Percentiles rank a stretch among this genome's conserved stretches.
Evolutionary conservation across 2,113 vertebrate species (phyloP).

Genomic region (Pitta sordida): DNA sequence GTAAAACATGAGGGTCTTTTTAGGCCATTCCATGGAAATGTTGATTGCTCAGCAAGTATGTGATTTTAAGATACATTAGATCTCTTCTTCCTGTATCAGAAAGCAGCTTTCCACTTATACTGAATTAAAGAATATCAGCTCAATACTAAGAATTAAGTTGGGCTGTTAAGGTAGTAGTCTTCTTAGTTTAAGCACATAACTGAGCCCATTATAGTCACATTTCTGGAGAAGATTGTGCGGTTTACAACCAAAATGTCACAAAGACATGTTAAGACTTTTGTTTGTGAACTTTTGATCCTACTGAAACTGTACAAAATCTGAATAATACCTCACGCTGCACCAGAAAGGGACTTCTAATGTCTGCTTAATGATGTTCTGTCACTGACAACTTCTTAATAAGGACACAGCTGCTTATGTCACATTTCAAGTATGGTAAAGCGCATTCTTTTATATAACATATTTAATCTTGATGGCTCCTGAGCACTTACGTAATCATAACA

Average conservation of each 20-base stretch:
- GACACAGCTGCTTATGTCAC: background rate
- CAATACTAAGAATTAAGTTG: background rate
- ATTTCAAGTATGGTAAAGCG: background rate
- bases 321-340: background rate
- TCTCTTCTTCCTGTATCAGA: background rate
- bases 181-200: background rate
- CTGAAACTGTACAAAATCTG: background rate
- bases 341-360: background rate
- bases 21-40: background rate
- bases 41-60: slow-evolving; percentile 1
- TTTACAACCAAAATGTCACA: background rate
- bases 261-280: background rate
- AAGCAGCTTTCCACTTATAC: background rate
- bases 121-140: background rate
- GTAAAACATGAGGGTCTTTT: slow-evolving; percentile 17
- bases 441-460: background rate
- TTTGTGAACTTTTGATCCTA: background rate
- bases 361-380: background rate
- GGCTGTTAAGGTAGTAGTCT: background rate
- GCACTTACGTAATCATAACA: background rate
- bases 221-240: background rate
- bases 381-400: background rate
- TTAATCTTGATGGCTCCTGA: background rate
- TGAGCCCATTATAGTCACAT: background rate
- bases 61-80: slow-evolving; percentile 32